phyloP scores from a whole-genome alignment of 2,888 invertebrate species.

The Phaonia tiefii region DNA sequence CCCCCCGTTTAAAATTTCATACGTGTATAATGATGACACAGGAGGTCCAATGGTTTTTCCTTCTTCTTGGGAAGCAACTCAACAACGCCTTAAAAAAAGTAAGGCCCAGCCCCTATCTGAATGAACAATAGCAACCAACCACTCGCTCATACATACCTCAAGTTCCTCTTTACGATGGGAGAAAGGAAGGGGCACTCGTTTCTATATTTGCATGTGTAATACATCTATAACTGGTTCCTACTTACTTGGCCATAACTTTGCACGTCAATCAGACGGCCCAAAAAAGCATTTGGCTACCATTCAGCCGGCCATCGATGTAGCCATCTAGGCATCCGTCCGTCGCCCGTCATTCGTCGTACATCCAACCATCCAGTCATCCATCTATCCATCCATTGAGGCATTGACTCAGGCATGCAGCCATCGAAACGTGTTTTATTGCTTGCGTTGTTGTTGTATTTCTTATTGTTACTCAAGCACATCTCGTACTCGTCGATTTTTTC shows the following conservation, averaged over 20 bases:
- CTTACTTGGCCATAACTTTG: constrained; percentile 53
- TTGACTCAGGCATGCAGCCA: background rate
- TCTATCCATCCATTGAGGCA: background rate
- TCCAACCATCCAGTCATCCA: constrained; percentile 19
- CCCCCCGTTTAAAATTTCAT: background rate
- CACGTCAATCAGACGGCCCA: constrained; percentile 60
- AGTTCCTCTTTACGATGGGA: background rate
- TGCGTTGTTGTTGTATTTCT: constrained; percentile 27
- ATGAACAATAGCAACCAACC: constrained; percentile 7
- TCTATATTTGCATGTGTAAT: background rate
- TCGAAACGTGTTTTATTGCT: constrained; percentile 20
- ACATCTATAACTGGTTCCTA: constrained; percentile 62
- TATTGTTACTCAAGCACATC: constrained; percentile 59
- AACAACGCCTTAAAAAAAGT: constrained; percentile 65
- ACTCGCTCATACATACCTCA: constrained; percentile 35
- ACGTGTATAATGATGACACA: constrained; percentile 37
- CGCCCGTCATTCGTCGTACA: no score
- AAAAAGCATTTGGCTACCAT: background rate
- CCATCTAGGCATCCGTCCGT: constrained; percentile 46
- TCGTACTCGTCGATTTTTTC: constrained; percentile 51
- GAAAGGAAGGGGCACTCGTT: background rate
- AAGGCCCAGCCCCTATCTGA: constrained; percentile 66
- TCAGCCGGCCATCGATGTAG: constrained; percentile 16
- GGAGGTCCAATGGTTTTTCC: constrained; percentile 44
- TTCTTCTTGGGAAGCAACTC: constrained; percentile 53